Base-by-base conservation (phyloP, 2,113 vertebrate genomes). In the Gobio gobio region DNA sequence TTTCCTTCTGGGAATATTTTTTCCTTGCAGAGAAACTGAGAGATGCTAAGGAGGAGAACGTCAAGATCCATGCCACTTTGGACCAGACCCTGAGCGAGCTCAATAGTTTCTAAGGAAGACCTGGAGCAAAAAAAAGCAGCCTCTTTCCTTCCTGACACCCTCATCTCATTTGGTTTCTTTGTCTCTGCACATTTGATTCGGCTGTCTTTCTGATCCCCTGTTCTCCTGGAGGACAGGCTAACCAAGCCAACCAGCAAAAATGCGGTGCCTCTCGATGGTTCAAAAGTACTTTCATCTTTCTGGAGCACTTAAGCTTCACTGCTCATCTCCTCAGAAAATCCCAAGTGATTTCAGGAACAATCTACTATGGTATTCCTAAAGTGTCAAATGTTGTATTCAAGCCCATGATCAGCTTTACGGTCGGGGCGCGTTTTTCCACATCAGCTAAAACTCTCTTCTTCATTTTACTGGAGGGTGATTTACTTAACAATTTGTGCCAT, bases 71-170 rank as follows among this genome's bases (percentile, higher is more conserved):
- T 90, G 92, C 95, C 70, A 98, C 96, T 85, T 92, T 98, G 95
- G 96, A 97, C 88, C 96, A 97, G 94, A 99, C 97, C 87, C 93
- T 99, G 95, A 95, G 96, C 45, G 97, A 98, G 90, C 96, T 99
- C 87, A 97, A 96, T 6, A 95, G 95, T 94, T 97, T 96, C 95
- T 99, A 95, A 96, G 64, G 45, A 75, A 26, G 12, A 75, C 75
- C 43, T 68, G 22, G 82, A 82, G 84, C 83, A 12, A 16, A 76
- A 64, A 33, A 76, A 76, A 16, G 33, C 63, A 78, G 10, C 54
- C 3, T 10, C 79, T 84, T 74, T 43, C 70, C 16, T 68, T 85
- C 66, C 13, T 68, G 2, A 86, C 49, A 68, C 82, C 64, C 76
- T 72, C 76, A 22, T 83, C 81, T 86, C 82, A 76, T 81, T 45